phyloP scores from a whole-genome alignment of 2,888 invertebrate species.

The Synergus laeviventris region DNA sequence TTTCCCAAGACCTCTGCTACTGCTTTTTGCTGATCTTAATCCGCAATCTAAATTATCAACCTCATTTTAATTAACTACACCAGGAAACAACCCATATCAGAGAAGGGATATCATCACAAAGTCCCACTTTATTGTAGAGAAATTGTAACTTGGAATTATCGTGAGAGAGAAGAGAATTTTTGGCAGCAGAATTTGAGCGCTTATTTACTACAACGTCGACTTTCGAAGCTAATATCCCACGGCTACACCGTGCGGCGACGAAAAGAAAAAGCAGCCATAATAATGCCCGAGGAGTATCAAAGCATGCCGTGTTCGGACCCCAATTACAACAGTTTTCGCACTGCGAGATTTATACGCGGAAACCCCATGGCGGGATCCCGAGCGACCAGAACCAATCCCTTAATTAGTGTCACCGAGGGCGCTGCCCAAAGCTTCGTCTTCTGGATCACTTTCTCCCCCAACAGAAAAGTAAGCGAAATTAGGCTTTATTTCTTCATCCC shows the following conservation, averaged over 20 bases:
- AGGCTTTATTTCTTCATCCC: not conserved
- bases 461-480: not conserved
- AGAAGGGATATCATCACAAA: not conserved
- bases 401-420: slow-evolving; percentile 50
- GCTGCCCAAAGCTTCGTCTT: slow-evolving; percentile 2
- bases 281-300: slow-evolving; percentile 47
- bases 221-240: slow-evolving; percentile 60
- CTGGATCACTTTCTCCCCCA: slow-evolving; percentile 9
- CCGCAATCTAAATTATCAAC: slow-evolving; percentile 20
- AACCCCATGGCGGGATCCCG: slow-evolving; percentile 36
- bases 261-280: slow-evolving; percentile 47
- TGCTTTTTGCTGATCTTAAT: slow-evolving; percentile 14
- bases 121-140: not conserved
- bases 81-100: not conserved
- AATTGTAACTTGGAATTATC: slow-evolving; percentile 10
- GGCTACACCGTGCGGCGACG: slow-evolving; percentile 45
- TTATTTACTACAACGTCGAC: slow-evolving; percentile 56
- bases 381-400: slow-evolving; percentile 44
- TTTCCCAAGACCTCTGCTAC: slow-evolving; percentile 32
- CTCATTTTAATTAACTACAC: slow-evolving; percentile 16
- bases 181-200: slow-evolving; percentile 49
- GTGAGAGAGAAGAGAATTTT: slow-evolving; percentile 13
- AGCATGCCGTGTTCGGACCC: slow-evolving; percentile 47
- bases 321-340: slow-evolving; percentile 61
- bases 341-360: slow-evolving; percentile 53